Evolutionary conservation across 2,888 invertebrate genomes (phyloP).

Genomic region (Caenorhabditis japonica): DNA sequence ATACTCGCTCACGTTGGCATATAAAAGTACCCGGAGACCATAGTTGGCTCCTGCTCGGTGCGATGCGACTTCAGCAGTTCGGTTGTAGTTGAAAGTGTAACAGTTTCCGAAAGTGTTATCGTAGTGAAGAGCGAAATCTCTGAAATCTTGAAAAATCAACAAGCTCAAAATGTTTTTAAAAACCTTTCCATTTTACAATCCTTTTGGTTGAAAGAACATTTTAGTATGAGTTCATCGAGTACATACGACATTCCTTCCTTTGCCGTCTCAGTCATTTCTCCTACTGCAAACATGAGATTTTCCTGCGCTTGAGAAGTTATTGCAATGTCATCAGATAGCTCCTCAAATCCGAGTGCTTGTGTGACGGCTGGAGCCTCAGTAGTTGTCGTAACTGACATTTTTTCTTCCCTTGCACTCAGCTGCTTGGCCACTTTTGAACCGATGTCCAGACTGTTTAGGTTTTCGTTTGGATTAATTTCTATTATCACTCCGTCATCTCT

Average conservation of each 20-base stretch:
- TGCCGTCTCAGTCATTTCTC: slow-evolving; percentile 66
- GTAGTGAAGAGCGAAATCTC: slow-evolving; percentile 75
- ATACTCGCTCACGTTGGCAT: slow-evolving; percentile 75
- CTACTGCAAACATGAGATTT: slow-evolving; percentile 76
- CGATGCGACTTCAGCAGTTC: slow-evolving; percentile 70
- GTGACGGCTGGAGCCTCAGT: slow-evolving; percentile 73
- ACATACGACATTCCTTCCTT: slow-evolving; percentile 71
- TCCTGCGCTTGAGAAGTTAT: slow-evolving; percentile 74
- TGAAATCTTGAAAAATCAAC: slow-evolving; percentile 23
- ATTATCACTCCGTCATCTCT: slow-evolving; percentile 74
- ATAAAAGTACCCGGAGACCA: slow-evolving; percentile 75
- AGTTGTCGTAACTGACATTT: slow-evolving; percentile 71
- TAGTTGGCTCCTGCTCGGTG: slow-evolving; percentile 77
- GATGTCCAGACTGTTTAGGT: slow-evolving; percentile 65
- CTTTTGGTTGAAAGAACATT: slow-evolving; percentile 77
- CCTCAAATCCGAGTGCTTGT: slow-evolving; percentile 73
- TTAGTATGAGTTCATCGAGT: slow-evolving; percentile 74
- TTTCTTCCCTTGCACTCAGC: slow-evolving; percentile 23
- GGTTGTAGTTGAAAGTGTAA: slow-evolving; percentile 75
- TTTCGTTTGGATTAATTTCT: slow-evolving; percentile 72
- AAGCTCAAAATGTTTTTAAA: neutral
- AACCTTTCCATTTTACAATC: slow-evolving; percentile 75
- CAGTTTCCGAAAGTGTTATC: slow-evolving; percentile 77
- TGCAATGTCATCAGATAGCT: slow-evolving; percentile 76
- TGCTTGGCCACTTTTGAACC: slow-evolving; percentile 42